Evolutionary conservation across 2,797 vertebrate genomes (phyloP).

Genomic region (Myotis myotis): DNA sequence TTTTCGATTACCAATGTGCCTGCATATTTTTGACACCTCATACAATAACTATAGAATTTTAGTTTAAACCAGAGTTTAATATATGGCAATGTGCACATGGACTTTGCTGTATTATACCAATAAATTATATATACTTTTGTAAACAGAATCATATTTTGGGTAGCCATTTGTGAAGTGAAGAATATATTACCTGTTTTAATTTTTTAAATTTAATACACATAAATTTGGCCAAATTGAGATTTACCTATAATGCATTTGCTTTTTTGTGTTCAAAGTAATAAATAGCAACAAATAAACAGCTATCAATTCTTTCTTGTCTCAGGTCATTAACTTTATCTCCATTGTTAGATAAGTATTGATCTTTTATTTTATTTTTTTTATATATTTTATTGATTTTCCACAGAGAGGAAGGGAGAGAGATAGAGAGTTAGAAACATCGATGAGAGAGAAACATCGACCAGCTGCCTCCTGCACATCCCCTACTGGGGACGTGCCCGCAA

Average conservation of each 20-base stretch:
- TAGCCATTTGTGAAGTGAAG: background rate
- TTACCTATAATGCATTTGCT: background rate
- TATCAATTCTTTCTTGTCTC: background rate
- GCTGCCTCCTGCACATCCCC: too few relatives aligned
- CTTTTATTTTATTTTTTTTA: too few relatives aligned
- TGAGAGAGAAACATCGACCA: too few relatives aligned
- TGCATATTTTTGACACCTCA: background rate
- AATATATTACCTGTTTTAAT: background rate
- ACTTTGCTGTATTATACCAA: background rate
- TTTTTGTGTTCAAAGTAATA: background rate
- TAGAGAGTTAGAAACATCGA: too few relatives aligned
- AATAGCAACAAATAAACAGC: background rate
- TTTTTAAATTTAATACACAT: background rate
- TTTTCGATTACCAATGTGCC: background rate
- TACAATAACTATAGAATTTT: background rate
- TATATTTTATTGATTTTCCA: too few relatives aligned
- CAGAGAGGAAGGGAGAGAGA: too few relatives aligned
- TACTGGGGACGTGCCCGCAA: too few relatives aligned
- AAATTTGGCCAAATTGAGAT: background rate
- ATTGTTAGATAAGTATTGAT: background rate
- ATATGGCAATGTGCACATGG: background rate
- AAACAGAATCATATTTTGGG: background rate
- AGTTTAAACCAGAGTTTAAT: conserved; percentile 6
- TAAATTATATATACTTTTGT: background rate
- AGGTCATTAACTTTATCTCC: background rate